Conservation (phyloP, 2,888 invertebrate species). For the Taenaris catops region DNA sequence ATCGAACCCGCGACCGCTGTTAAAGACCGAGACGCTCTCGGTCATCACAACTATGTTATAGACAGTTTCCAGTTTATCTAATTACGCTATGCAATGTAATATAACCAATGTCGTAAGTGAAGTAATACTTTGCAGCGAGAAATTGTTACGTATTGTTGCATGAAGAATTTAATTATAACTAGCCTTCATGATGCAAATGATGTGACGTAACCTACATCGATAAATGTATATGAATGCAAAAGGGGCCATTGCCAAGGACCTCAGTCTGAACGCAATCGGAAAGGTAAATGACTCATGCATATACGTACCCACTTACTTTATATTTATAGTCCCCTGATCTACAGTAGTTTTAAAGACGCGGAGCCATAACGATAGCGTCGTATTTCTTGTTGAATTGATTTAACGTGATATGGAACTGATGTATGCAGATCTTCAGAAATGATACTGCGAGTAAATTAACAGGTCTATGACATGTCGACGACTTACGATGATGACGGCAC, state of each 20-base stretch:
- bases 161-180: conserved; percentile 37
- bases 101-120: conserved; percentile 3
- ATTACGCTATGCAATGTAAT: neutral
- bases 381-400: neutral
- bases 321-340: conserved; percentile 26
- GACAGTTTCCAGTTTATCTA: conserved; percentile 1
- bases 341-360: conserved; percentile 22
- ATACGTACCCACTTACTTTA: conserved; percentile 26
- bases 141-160: conserved; percentile 22
- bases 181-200: conserved; percentile 51
- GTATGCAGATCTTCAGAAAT: no score
- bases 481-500: no score
- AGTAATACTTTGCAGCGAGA: conserved; percentile 4
- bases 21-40: no score
- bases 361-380: conserved; percentile 1
- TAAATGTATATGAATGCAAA: conserved; percentile 58
- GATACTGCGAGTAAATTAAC: no score
- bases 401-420: no score
- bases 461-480: no score
- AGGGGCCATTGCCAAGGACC: conserved; percentile 70
- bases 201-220: conserved; percentile 52
- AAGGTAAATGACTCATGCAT: conserved; percentile 59
- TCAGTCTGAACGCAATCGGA: conserved; percentile 49
- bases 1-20: no score
- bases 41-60: neutral